Conservation (phyloP, 2,797 vertebrate species). For the Alcedo quadribrachys region DNA sequence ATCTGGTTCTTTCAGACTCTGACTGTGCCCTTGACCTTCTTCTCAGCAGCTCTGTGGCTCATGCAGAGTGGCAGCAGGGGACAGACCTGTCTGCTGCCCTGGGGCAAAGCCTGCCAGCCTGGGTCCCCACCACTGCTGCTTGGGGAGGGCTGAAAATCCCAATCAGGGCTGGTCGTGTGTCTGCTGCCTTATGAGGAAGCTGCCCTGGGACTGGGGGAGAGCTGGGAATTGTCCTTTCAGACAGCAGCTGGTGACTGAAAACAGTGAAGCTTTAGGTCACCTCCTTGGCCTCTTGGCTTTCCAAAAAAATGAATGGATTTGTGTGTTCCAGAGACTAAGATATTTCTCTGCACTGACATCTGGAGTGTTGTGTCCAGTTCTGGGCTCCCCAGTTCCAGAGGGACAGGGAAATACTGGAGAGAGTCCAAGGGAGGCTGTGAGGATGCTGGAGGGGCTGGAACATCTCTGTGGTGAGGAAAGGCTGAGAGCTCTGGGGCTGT, state of each 20-base stretch:
- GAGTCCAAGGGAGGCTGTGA: neutral
- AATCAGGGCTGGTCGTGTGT: neutral
- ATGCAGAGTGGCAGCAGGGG: neutral
- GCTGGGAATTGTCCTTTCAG: neutral
- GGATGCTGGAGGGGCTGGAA: neutral
- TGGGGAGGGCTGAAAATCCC: neutral
- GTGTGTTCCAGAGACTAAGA: neutral
- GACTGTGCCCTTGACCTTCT: neutral
- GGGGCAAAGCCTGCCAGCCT: neutral
- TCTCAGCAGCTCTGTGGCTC: neutral
- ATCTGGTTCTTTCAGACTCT: rapidly evolving
- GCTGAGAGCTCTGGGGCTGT: neutral
- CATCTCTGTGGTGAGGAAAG: neutral
- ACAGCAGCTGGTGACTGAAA: neutral
- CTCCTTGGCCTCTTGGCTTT: neutral
- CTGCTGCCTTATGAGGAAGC: neutral
- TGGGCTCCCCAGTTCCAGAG: neutral
- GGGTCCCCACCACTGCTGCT: neutral
- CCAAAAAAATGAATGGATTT: neutral
- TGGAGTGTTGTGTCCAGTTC: neutral
- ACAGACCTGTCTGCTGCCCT: rapidly evolving
- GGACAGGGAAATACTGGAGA: neutral
- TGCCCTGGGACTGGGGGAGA: neutral
- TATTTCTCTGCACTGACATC: neutral
- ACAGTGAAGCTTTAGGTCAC: neutral